phyloP scores from a whole-genome alignment of 2,797 vertebrate species.

The Otus scops region DNA sequence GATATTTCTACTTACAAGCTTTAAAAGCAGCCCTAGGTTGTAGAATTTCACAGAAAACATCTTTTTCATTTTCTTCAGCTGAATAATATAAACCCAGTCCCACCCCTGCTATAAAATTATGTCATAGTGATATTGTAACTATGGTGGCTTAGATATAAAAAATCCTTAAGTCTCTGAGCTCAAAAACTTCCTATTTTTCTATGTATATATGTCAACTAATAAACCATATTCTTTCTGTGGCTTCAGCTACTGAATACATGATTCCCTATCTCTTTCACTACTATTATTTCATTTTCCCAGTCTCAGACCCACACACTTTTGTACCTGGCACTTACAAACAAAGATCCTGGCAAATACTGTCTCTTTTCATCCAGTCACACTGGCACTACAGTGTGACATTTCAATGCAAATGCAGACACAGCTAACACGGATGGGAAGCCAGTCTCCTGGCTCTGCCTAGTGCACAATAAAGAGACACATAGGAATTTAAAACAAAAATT shows the following conservation, averaged over 20 bases:
- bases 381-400: background rate
- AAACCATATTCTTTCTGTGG: background rate
- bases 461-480: background rate
- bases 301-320: background rate
- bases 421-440: rapidly evolving
- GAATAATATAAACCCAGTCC: background rate
- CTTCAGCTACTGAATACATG: rapidly evolving
- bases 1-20: background rate
- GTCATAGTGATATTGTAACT: background rate
- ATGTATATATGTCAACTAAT: rapidly evolving
- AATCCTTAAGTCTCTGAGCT: background rate
- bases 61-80: background rate
- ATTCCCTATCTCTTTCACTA: background rate
- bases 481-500: background rate
- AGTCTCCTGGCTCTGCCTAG: background rate
- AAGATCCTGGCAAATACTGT: background rate
- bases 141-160: background rate
- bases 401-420: background rate
- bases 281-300: background rate
- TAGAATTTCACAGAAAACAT: background rate
- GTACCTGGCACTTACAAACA: background rate
- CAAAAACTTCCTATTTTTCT: background rate
- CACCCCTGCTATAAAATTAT: background rate
- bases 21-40: background rate
- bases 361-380: background rate